Percentiles rank a stretch among this genome's conserved stretches.
These are phyloP conservation scores for Morelia viridis DNA, from an alignment of 2,797 vertebrate species.

Conservation along the genomic window DNA sequence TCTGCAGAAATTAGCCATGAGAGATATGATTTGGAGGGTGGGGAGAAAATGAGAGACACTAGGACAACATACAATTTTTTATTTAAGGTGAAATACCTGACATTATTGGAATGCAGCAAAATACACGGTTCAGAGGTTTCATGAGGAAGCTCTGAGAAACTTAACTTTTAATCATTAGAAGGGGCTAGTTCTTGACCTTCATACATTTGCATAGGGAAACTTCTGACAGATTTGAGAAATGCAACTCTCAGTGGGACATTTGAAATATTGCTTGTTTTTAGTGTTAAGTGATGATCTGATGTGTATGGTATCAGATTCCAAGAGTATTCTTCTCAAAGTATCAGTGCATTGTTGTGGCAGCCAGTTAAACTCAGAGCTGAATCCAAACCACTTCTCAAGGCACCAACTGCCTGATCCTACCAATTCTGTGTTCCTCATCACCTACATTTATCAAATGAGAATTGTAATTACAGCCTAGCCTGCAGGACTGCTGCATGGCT, in stretches of 20 bases:
- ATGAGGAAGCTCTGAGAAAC: constrained; percentile 58
- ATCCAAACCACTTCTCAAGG: neutral
- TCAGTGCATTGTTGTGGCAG: neutral
- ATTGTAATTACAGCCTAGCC: neutral
- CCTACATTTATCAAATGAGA: neutral
- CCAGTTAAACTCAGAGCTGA: neutral
- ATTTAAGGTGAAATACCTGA: constrained; percentile 69
- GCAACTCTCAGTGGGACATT: constrained; percentile 52
- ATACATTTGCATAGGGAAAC: constrained; percentile 51
- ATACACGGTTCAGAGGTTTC: constrained; percentile 63
- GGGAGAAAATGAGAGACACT: constrained; percentile 19
- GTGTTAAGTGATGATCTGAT: neutral
- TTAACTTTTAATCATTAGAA: constrained; percentile 61
- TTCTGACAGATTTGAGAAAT: constrained; percentile 59
- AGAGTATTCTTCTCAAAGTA: neutral
- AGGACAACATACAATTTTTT: constrained; percentile 64
- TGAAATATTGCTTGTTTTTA: constrained; percentile 36
- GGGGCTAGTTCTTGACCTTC: constrained; percentile 58
- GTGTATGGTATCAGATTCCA: neutral
- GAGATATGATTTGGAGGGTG: constrained; percentile 32
- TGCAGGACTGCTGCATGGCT: neutral
- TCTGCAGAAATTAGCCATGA: constrained; percentile 51
- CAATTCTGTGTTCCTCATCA: neutral
- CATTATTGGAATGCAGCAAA: constrained; percentile 60
- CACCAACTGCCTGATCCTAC: neutral